A percentile compares a stretch with the other conserved stretches of the same genome.
phyloP scores from a whole-genome alignment of 2,797 vertebrate genomes.

The Chloroceryle inda region DNA sequence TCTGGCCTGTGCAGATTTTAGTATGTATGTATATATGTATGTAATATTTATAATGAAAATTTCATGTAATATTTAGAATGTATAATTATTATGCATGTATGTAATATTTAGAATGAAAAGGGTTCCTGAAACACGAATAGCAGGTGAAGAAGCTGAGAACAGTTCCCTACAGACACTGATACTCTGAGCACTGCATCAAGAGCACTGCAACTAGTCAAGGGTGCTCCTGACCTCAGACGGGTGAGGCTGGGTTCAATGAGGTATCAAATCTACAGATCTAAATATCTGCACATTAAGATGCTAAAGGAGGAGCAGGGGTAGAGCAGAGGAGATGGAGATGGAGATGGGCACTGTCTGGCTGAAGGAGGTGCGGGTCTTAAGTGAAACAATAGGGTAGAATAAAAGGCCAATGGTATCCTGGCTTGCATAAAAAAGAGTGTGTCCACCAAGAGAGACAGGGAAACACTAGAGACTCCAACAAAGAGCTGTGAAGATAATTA shows the following conservation, averaged over 20 bases:
- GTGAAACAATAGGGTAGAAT: background rate
- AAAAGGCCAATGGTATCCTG: background rate
- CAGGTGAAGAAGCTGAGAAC: background rate
- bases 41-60: too few species aligned
- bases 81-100: background rate
- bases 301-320: background rate
- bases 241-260: background rate
- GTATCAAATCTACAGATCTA: background rate
- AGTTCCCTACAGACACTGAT: background rate
- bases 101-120: background rate
- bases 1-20: background rate
- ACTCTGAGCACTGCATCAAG: rapidly evolving
- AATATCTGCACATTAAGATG: background rate
- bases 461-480: too few species aligned
- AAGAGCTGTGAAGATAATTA: too few species aligned
- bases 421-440: too few species aligned
- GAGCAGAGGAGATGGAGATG: background rate
- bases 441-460: too few species aligned
- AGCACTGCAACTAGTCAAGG: background rate
- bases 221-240: background rate
- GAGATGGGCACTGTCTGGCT: background rate
- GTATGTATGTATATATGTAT: background rate
- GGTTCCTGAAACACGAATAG: background rate
- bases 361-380: background rate
- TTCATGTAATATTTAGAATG: too few species aligned